Conservation (phyloP, 2,113 vertebrate genomes). For the Oncorhynchus keta region DNA sequence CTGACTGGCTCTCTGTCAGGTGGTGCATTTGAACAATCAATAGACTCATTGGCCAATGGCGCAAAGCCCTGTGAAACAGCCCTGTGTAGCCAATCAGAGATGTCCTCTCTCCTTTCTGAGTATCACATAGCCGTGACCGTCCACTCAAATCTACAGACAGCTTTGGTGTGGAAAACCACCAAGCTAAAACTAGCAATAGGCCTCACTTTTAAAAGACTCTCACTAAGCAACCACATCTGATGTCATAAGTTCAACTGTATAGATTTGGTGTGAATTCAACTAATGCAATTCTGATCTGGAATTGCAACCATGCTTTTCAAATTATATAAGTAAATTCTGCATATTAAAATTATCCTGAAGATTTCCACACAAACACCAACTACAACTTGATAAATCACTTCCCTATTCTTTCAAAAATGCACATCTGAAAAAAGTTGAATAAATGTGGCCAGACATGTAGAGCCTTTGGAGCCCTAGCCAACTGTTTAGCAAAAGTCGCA, state of each 20-base stretch:
- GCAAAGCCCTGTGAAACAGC: neutral
- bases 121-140: conserved; percentile 11
- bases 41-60: conserved; percentile 4
- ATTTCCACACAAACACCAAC: conserved; percentile 38
- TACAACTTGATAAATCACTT: conserved; percentile 24
- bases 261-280: conserved; percentile 24
- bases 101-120: neutral
- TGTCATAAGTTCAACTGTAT: neutral
- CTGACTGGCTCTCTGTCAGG: conserved; percentile 17
- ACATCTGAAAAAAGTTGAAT: conserved; percentile 15
- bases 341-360: conserved; percentile 41
- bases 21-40: conserved; percentile 33
- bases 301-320: neutral
- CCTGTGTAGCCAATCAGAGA: neutral
- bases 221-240: neutral
- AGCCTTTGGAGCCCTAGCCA: neutral
- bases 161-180: neutral
- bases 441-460: neutral
- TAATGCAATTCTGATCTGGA: neutral
- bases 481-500: conserved; percentile 2
- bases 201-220: conserved; percentile 9
- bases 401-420: conserved; percentile 11
- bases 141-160: conserved; percentile 4
- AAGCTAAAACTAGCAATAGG: neutral
- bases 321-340: conserved; percentile 8